These are phyloP conservation scores for Rhabdomys dilectus DNA, from an alignment of 2,113 vertebrate species.

Conservation along the genomic window DNA sequence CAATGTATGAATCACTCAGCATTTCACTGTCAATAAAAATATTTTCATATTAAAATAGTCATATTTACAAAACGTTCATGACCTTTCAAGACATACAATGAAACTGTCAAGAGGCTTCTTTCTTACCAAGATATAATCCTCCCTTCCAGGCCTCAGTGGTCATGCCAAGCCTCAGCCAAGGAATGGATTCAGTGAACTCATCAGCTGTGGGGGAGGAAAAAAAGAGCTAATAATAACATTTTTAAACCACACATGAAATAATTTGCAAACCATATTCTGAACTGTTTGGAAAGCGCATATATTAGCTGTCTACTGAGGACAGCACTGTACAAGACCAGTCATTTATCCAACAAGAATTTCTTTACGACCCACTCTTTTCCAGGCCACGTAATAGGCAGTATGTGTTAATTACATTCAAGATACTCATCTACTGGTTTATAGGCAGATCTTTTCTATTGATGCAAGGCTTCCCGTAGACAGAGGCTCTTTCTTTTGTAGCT, in stretches of 20 bases:
- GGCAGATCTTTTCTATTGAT: not conserved
- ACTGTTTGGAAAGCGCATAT: not conserved
- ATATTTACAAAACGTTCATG: not conserved
- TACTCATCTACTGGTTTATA: not conserved
- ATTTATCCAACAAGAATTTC: not conserved
- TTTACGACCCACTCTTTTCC: not conserved
- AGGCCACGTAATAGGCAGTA: not conserved
- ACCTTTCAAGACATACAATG: not conserved
- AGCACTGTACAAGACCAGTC: not conserved
- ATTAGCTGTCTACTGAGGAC: not conserved
- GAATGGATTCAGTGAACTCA: not conserved
- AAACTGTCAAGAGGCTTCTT: not conserved
- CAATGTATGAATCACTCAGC: not conserved
- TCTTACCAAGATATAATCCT: not conserved
- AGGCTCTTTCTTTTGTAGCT: not conserved
- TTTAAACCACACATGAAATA: not conserved
- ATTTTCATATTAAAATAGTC: slow-evolving; percentile 38
- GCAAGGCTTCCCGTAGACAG: not conserved
- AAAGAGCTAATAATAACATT: not conserved
- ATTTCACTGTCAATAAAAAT: not conserved
- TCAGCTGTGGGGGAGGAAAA: not conserved
- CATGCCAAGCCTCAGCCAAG: not conserved
- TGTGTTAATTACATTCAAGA: not conserved
- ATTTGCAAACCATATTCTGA: not conserved
- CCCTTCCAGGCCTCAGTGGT: not conserved